Percentiles rank a stretch among this genome's conserved stretches.
These are phyloP conservation scores for Rhinopomastus cyanomelas DNA, from an alignment of 2,113 vertebrate species.

Conservation along the genomic window DNA sequence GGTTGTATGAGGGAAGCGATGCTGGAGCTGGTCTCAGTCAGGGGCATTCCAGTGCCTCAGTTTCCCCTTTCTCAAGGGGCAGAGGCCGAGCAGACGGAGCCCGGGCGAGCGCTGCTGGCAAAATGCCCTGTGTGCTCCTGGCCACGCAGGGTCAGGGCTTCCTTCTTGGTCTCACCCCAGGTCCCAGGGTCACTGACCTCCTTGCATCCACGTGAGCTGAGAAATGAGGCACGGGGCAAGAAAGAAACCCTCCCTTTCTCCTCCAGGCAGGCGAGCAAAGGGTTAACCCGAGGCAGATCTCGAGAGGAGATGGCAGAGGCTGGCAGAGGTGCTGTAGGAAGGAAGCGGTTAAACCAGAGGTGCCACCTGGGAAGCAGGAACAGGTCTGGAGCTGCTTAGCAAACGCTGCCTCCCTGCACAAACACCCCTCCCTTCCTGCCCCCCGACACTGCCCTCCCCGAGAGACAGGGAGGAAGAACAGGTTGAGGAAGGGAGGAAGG, in stretches of 20 bases:
- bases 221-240: background rate
- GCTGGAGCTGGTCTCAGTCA: background rate
- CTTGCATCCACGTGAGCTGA: background rate
- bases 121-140: background rate
- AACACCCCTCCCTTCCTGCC: slow-evolving; percentile 37
- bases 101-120: background rate
- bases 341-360: slow-evolving; percentile 39
- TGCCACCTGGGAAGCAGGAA: slow-evolving; percentile 54
- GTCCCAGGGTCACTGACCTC: background rate
- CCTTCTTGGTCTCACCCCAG: background rate
- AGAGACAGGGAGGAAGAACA: background rate
- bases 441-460: background rate
- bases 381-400: slow-evolving; percentile 40
- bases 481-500: slow-evolving; percentile 29
- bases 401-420: slow-evolving; percentile 4
- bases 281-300: background rate
- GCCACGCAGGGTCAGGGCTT: background rate
- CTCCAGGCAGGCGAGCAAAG: background rate
- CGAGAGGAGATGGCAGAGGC: background rate
- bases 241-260: background rate
- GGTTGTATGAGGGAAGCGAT: background rate
- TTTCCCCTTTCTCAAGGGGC: background rate
- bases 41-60: background rate
- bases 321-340: slow-evolving; percentile 1
- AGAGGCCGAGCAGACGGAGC: background rate